Percentiles rank a stretch among this genome's conserved stretches.
Conservation (phyloP, 2,888 invertebrate species). For the Thymelicus sylvestris region DNA sequence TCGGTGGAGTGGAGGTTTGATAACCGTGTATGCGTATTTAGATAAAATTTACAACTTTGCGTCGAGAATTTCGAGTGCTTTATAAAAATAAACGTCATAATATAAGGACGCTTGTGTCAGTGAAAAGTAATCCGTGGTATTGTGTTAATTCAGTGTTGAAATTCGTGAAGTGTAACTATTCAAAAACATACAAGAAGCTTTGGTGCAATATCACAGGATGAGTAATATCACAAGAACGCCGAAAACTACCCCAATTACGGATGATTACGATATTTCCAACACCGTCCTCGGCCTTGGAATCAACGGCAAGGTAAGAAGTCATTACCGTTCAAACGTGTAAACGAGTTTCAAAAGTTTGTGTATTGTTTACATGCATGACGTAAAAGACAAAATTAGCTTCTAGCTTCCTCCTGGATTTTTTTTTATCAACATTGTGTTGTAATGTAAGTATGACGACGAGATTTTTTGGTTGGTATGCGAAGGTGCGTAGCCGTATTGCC, state of each 20-base stretch:
- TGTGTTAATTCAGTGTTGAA: constrained; percentile 50
- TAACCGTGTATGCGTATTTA: constrained; percentile 31
- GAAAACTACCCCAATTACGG: constrained; percentile 92
- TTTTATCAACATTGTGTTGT: constrained; percentile 24
- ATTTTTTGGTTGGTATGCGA: constrained; percentile 16
- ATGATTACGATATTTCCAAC: constrained; percentile 96
- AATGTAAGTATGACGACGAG: constrained; percentile 4
- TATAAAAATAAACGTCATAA: constrained; percentile 13
- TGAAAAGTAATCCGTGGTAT: constrained; percentile 42
- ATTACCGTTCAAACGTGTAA: constrained; percentile 28
- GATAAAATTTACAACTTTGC: constrained; percentile 37
- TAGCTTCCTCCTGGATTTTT: constrained; percentile 28
- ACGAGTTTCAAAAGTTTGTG: constrained; percentile 18
- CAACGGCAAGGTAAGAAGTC: constrained; percentile 92
- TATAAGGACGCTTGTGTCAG: constrained; percentile 7
- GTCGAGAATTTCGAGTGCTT: constrained; percentile 19
- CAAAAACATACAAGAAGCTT: constrained; percentile 22
- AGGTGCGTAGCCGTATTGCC: neutral
- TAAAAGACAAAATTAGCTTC: constrained; percentile 50
- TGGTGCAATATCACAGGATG: constrained; percentile 55
- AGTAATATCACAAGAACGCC: constrained; percentile 79
- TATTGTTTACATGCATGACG: constrained; percentile 58
- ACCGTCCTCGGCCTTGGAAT: constrained; percentile 98
- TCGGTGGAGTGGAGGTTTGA: constrained; percentile 35
- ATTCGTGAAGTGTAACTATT: constrained; percentile 14